phyloP scores from a whole-genome alignment of 2,888 invertebrate species.

The Sarcophaga subvicina region DNA sequence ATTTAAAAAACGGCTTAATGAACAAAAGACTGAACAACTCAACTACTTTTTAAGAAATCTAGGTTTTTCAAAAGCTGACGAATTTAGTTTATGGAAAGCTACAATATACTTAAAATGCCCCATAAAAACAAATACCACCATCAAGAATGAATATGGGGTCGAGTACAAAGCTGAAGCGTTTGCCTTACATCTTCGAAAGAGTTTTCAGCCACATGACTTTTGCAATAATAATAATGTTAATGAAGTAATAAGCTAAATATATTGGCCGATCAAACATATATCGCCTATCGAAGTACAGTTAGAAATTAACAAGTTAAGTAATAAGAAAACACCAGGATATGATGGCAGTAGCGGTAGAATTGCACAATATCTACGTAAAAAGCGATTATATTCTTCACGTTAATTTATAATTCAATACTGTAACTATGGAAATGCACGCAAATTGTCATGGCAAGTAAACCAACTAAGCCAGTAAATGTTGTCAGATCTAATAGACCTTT shows the following conservation, averaged over 20 bases:
- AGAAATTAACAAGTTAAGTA: constrained; percentile 30
- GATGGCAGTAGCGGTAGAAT: background rate
- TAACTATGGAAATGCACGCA: background rate
- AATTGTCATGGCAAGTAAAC: constrained; percentile 3
- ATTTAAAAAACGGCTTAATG: too few species aligned
- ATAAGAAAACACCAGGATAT: constrained; percentile 4
- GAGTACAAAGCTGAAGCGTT: constrained; percentile 45
- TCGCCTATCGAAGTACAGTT: background rate
- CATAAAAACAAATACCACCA: too few species aligned
- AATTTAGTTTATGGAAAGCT: too few species aligned
- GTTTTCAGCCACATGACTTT: too few species aligned
- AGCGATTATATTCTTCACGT: constrained; percentile 1
- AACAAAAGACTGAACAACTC: too few species aligned
- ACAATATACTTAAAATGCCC: too few species aligned
- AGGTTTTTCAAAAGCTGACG: too few species aligned
- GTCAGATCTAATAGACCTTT: too few species aligned
- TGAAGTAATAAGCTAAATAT: constrained; percentile 22
- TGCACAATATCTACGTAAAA: background rate
- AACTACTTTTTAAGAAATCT: too few species aligned
- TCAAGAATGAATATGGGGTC: too few species aligned
- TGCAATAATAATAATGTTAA: too few species aligned
- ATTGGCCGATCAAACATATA: constrained; percentile 21
- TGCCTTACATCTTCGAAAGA: constrained; percentile 27
- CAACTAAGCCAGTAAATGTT: too few species aligned
- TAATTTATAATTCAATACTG: constrained; percentile 7